Conservation (phyloP, 2,797 vertebrate genomes). For the Geotrypetes seraphini region DNA sequence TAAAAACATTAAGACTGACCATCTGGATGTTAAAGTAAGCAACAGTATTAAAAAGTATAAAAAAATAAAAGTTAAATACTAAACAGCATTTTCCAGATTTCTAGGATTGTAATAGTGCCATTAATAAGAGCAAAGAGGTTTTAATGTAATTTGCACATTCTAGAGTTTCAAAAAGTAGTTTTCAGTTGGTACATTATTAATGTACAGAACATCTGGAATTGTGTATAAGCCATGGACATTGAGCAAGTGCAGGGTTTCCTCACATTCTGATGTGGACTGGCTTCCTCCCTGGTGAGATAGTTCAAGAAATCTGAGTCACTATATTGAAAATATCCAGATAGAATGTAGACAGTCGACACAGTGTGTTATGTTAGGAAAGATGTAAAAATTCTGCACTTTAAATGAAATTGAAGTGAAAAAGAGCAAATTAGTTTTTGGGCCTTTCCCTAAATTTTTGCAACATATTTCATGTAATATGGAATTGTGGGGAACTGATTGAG, state of each 20-base stretch:
- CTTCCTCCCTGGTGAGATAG: constrained; percentile 43
- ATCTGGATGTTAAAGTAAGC: constrained; percentile 62
- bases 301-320: constrained; percentile 53
- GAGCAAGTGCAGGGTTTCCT: constrained; percentile 65
- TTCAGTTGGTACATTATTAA: constrained; percentile 66
- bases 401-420: constrained; percentile 3
- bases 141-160: constrained; percentile 73
- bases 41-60: constrained; percentile 62
- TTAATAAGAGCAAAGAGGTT: constrained; percentile 70
- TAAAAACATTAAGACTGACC: constrained; percentile 61
- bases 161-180: constrained; percentile 71
- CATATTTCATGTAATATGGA: constrained; percentile 6
- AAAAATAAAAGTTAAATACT: constrained; percentile 69
- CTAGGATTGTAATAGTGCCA: constrained; percentile 63
- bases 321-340: constrained; percentile 64
- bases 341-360: constrained; percentile 42
- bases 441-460: neutral
- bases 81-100: constrained; percentile 68
- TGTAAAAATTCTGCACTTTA: neutral
- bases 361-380: constrained; percentile 26
- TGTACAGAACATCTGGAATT: constrained; percentile 70
- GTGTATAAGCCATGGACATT: constrained; percentile 57
- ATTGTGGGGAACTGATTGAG: too few species aligned
- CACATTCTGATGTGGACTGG: constrained; percentile 47
- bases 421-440: constrained; percentile 4